phyloP scores from a whole-genome alignment of 2,797 vertebrate species.

The Ispidina lecontei region DNA sequence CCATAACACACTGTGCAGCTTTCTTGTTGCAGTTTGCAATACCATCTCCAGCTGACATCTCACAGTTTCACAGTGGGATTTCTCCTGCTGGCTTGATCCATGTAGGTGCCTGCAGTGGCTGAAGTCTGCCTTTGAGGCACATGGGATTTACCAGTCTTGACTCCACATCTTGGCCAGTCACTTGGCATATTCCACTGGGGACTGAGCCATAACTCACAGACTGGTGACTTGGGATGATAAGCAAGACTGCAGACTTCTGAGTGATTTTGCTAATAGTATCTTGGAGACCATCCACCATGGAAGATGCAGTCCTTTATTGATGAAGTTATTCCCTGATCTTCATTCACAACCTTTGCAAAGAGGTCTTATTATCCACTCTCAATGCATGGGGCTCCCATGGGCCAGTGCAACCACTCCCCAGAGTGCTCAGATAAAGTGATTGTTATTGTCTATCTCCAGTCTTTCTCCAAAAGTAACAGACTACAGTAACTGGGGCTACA shows the following conservation, averaged over 20 bases:
- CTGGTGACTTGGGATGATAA: not conserved
- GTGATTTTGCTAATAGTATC: not conserved
- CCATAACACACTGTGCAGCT: not conserved
- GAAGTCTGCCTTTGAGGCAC: not conserved
- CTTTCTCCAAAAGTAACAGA: not conserved
- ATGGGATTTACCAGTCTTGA: not conserved
- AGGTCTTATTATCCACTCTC: not conserved
- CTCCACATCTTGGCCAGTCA: not conserved
- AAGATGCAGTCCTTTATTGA: not conserved
- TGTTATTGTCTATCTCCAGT: not conserved
- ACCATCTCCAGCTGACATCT: not conserved
- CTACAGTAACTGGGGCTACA: not conserved
- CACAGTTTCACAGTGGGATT: not conserved
- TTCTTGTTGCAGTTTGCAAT: not conserved
- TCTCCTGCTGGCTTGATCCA: not conserved
- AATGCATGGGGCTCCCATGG: not conserved
- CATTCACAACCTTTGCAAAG: not conserved
- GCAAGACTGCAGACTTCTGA: not conserved
- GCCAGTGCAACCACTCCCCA: not conserved
- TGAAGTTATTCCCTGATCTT: not conserved
- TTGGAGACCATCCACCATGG: not conserved
- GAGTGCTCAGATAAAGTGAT: not conserved
- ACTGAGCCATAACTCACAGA: not conserved
- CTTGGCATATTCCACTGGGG: not conserved
- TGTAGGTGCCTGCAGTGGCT: not conserved